These are phyloP conservation scores for Cephus pulcher DNA, from an alignment of 2,888 invertebrate genomes.

Conservation along the genomic window DNA sequence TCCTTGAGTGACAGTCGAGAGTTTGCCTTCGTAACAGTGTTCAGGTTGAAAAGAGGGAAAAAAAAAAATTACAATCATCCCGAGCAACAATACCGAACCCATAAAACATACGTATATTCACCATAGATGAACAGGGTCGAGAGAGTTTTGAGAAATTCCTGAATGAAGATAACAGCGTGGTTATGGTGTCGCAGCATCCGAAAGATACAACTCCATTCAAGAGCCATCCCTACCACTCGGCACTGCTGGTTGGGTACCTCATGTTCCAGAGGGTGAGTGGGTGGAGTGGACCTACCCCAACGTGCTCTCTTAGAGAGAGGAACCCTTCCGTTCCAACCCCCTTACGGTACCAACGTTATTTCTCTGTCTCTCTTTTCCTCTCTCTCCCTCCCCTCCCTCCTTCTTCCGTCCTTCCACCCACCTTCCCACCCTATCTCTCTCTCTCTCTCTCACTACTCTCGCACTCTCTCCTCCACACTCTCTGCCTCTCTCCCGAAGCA, in stretches of 20 bases:
- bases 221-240: slow-evolving; percentile 20
- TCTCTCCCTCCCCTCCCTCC: slow-evolving; percentile 12
- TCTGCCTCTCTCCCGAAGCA: slow-evolving; percentile 20
- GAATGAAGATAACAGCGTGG: slow-evolving; percentile 15
- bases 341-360: slow-evolving; percentile 13
- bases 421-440: slow-evolving; percentile 13
- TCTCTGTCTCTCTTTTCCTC: slow-evolving; percentile 30
- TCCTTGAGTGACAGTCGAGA: background rate
- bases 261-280: slow-evolving; percentile 4
- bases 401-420: slow-evolving; percentile 8
- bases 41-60: background rate
- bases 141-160: background rate
- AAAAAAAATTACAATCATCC: background rate
- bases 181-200: slow-evolving; percentile 30
- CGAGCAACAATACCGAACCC: background rate
- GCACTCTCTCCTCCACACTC: slow-evolving; percentile 25
- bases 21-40: background rate
- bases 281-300: slow-evolving; percentile 32
- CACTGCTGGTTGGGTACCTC: background rate
- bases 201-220: slow-evolving; percentile 36
- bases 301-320: slow-evolving; percentile 8
- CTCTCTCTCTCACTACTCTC: slow-evolving; percentile 18
- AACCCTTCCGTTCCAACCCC: slow-evolving; percentile 22
- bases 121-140: background rate
- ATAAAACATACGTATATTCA: background rate